Percentiles rank a stretch among this genome's conserved stretches.
phyloP scores from a whole-genome alignment of 2,113 vertebrate species.

The Bambusicola thoracicus region DNA sequence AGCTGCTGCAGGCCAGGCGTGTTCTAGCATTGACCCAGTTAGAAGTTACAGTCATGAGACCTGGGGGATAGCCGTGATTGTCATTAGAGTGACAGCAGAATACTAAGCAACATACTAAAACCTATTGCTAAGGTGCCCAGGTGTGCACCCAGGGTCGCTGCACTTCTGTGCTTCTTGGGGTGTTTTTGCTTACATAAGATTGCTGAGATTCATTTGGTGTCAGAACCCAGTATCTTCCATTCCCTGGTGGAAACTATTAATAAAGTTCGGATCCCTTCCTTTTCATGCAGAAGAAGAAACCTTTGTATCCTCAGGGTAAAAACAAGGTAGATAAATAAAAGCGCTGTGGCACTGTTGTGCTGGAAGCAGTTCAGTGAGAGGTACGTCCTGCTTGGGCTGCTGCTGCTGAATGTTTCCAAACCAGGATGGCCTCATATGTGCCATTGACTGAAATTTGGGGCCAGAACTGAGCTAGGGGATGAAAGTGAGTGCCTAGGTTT shows the following conservation, averaged over 20 bases:
- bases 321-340: neutral
- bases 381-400: neutral
- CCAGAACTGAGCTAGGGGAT: neutral
- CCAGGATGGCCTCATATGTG: neutral
- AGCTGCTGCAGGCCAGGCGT: neutral
- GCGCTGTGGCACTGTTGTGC: neutral
- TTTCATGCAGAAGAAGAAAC: neutral
- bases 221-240: neutral
- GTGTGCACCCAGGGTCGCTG: fast-evolving
- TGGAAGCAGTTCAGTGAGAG: neutral
- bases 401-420: neutral
- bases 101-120: neutral
- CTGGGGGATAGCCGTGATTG: neutral
- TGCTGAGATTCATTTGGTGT: neutral
- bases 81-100: neutral
- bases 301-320: neutral
- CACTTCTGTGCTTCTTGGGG: fast-evolving
- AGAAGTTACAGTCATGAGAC: neutral
- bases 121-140: fast-evolving
- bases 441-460: neutral
- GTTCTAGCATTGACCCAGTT: neutral
- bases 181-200: neutral
- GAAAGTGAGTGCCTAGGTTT: neutral
- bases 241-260: neutral
- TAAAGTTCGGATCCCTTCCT: neutral